A percentile compares a stretch with the other conserved stretches of the same genome.
These are phyloP conservation scores for Ailuropoda melanoleuca DNA, from an alignment of 2,113 vertebrate species.

Conservation along the genomic window DNA sequence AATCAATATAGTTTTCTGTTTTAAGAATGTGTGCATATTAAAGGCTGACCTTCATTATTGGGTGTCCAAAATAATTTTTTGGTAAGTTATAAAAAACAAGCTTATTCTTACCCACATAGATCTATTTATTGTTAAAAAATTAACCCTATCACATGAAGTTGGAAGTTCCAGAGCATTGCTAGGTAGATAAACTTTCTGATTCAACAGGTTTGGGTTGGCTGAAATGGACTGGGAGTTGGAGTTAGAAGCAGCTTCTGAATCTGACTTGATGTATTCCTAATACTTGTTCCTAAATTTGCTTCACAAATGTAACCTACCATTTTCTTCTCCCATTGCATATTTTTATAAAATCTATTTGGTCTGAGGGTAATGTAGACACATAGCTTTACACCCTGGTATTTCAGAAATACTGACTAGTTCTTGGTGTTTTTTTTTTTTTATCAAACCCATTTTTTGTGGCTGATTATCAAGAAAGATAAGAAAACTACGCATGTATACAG, in stretches of 20 bases:
- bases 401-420: not conserved
- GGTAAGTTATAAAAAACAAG: not conserved
- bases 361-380: not conserved
- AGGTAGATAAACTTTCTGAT: not conserved
- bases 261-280: not conserved
- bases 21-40: conserved; percentile 2
- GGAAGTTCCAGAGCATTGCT: not conserved
- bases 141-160: not conserved
- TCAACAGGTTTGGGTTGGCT: fast-evolving
- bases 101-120: not conserved
- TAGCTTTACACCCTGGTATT: not conserved
- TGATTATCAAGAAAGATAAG: not conserved
- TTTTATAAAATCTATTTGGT: not conserved
- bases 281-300: not conserved
- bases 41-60: not conserved
- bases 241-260: not conserved
- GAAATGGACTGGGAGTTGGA: fast-evolving
- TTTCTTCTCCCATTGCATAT: not conserved
- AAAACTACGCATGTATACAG: not conserved
- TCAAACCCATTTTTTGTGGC: not conserved
- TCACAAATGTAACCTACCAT: not conserved
- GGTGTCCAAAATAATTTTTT: not conserved
- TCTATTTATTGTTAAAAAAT: conserved; percentile 14
- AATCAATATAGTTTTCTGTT: conserved; percentile 49
- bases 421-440: not conserved